Base-by-base conservation (phyloP, 2,888 invertebrate genomes). In the Torymus tubicola region DNA sequence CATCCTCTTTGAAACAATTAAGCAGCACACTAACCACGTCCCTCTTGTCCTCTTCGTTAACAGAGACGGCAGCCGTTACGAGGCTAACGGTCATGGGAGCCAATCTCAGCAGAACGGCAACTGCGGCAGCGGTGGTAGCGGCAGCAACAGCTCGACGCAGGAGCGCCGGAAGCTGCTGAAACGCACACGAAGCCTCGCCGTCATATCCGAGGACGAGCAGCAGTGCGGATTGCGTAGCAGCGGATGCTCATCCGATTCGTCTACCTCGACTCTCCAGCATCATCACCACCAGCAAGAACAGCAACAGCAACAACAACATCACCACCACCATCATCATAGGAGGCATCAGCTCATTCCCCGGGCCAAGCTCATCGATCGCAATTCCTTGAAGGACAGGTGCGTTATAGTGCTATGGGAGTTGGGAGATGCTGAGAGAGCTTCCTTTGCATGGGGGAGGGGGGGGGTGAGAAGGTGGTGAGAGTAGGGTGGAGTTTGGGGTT, bases 291-390 rank as follows among this genome's bases (percentile, higher is more conserved):
- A 42, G 42, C 42, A 42, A 8, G 42, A 42, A 8, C 42, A 42
- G 0, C 42, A 42, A 8, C 42, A 42, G 10, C 42, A 42, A 8
- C 42, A 42, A 8, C 31, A 31, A 8, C 42, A 42, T 42, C 42
- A 42, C 42, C 42, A 42, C 42, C 42, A 42, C 42, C 42, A 42
- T 42, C 42, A 42, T 8, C 42, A 70, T 14, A 77, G 93, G 85
- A 92, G 95, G 86, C 95, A 95, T 72, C 96, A 96, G 91, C 92
- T 96, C 79, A 96, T 96, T 91, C 96, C 96, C 80, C 93, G 96
- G 86, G 96, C 96, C 71, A 95, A 95, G 89, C 92, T 96, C 84
- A 95, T 95, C 87, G 95, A 95, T 91, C 94, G 94, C 86, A 94
- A 94, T 91, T 94, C 94, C 89, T 93, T 95, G 89, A 94, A 94